Evolutionary conservation across 2,113 vertebrate genomes (phyloP).

Genomic region (Oncorhynchus tshawytscha): DNA sequence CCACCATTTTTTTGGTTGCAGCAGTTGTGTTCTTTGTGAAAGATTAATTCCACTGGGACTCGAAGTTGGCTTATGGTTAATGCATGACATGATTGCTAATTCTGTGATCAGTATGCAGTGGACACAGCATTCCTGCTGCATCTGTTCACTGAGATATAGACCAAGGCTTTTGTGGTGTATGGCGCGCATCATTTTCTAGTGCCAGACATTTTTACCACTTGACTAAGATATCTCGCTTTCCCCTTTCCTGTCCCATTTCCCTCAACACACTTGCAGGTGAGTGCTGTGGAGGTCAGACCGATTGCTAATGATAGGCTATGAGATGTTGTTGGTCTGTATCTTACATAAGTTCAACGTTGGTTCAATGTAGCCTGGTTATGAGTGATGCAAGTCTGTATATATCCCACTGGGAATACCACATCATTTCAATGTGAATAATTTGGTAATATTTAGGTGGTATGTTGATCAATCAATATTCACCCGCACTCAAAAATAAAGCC

Average conservation of each 20-base stretch:
- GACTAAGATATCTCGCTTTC: neutral
- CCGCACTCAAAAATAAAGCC: too few species aligned
- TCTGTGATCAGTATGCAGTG: constrained; percentile 74
- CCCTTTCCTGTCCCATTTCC: constrained; percentile 4
- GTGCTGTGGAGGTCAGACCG: too few species aligned
- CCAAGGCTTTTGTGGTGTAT: constrained; percentile 23
- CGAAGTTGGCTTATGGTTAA: constrained; percentile 6
- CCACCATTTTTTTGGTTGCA: neutral
- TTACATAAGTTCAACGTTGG: too few species aligned
- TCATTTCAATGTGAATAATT: too few species aligned
- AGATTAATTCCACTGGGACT: neutral
- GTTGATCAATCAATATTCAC: too few species aligned
- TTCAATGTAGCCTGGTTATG: too few species aligned
- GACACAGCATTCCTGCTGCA: constrained; percentile 67
- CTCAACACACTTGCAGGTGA: neutral
- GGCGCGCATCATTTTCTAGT: neutral
- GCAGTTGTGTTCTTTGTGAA: neutral
- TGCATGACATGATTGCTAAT: constrained; percentile 30
- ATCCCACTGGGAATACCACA: too few species aligned
- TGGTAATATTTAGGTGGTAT: too few species aligned
- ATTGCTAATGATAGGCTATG: too few species aligned
- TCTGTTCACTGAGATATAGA: constrained; percentile 51
- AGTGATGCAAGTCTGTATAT: too few species aligned
- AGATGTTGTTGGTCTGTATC: too few species aligned
- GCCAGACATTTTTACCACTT: neutral